phyloP scores from a whole-genome alignment of 2,113 vertebrate species.

The Tympanuchus pallidicinctus region DNA sequence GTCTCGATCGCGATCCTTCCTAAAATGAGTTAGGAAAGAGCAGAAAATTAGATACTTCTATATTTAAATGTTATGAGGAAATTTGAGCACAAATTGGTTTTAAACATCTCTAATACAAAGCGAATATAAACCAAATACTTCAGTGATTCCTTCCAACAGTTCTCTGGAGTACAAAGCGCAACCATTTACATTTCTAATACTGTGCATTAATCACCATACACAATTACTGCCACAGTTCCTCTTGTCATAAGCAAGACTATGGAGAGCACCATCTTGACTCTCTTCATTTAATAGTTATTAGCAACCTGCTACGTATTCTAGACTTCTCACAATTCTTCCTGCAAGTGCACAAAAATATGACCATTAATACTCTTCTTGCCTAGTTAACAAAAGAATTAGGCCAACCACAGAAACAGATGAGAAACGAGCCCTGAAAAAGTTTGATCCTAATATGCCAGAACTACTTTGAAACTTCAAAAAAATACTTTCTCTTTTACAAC shows the following conservation, averaged over 20 bases:
- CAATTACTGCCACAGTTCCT: not conserved
- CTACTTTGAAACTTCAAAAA: not conserved
- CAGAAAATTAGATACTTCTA: not conserved
- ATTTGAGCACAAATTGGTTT: not conserved
- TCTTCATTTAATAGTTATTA: not conserved
- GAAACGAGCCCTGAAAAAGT: not conserved
- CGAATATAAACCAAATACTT: not conserved
- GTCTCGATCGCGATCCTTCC: conserved; percentile 92
- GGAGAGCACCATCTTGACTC: not conserved
- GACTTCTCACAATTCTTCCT: not conserved
- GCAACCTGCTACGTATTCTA: not conserved
- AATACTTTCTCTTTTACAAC: not conserved
- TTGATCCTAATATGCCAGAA: not conserved
- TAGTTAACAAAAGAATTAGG: not conserved
- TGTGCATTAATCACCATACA: not conserved
- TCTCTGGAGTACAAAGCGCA: not conserved
- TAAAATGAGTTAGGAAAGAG: conserved; percentile 63
- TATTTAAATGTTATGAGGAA: not conserved
- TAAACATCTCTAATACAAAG: not conserved
- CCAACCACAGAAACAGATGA: not conserved
- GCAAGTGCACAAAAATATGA: not conserved
- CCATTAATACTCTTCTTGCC: not conserved
- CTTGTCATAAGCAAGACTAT: no score
- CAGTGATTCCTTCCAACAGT: not conserved
- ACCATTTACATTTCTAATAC: not conserved